A percentile compares a stretch with the other conserved stretches of the same genome.
These are phyloP conservation scores for Rhopalosiphum nymphaeae DNA, from an alignment of 2,888 invertebrate genomes.

Conservation along the genomic window DNA sequence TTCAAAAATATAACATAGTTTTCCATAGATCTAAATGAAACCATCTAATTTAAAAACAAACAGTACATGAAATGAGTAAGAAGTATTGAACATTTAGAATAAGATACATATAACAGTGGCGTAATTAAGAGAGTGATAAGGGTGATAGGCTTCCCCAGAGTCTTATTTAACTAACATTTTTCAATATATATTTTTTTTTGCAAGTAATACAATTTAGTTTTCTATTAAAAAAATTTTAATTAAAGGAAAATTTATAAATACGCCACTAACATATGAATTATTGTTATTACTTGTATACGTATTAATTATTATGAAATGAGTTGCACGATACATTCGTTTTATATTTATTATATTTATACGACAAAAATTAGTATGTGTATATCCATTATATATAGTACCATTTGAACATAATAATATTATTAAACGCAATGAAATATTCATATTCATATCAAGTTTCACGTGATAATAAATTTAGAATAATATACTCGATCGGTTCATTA, in stretches of 20 bases:
- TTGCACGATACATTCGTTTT: neutral
- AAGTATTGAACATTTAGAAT: neutral
- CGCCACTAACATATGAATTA: neutral
- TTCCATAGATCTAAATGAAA: neutral
- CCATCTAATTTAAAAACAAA: neutral
- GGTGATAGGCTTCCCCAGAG: too few species aligned
- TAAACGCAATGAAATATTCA: neutral
- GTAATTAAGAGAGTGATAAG: too few species aligned
- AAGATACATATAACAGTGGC: neutral
- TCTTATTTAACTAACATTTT: too few species aligned
- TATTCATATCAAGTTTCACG: neutral
- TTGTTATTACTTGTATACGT: neutral
- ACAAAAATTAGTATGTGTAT: neutral
- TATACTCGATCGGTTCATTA: neutral
- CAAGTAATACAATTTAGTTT: too few species aligned
- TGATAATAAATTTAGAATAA: neutral
- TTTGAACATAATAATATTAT: neutral
- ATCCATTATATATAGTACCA: neutral
- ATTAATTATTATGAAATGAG: neutral
- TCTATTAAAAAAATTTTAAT: too few species aligned
- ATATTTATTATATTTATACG: neutral
- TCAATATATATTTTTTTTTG: too few species aligned
- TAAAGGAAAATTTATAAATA: too few species aligned
- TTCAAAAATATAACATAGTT: neutral
- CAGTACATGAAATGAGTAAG: neutral